Evolutionary conservation across 2,797 vertebrate genomes (phyloP).

Genomic region (Hyperoplus immaculatus): DNA sequence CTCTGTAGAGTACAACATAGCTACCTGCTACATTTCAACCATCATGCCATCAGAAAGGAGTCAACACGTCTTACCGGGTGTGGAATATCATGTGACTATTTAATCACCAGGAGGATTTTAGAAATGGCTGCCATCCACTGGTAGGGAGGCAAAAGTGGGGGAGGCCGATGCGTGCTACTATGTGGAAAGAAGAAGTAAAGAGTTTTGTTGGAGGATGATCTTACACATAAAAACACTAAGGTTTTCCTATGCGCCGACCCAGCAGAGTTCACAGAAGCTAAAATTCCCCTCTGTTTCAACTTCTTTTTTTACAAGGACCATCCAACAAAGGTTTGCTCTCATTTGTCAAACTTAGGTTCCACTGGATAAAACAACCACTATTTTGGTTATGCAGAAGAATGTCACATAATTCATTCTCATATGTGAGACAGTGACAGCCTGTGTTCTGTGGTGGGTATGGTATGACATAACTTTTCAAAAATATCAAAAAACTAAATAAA

Average conservation of each 20-base stretch:
- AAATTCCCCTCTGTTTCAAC: not conserved
- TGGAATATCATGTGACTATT: constrained; percentile 21
- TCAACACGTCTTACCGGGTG: constrained; percentile 21
- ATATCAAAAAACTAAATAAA: constrained; percentile 2
- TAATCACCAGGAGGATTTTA: constrained; percentile 4
- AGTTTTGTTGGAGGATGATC: constrained; percentile 9
- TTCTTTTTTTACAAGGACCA: constrained; percentile 11
- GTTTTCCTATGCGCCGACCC: constrained; percentile 5
- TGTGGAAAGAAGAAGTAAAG: constrained; percentile 19
- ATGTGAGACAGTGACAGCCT: constrained; percentile 10
- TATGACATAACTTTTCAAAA: constrained; percentile 9
- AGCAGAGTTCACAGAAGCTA: constrained; percentile 6
- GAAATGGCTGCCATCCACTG: constrained; percentile 33
- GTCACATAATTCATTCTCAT: constrained; percentile 8
- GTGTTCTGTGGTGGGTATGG: not conserved
- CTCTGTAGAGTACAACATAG: constrained; percentile 62
- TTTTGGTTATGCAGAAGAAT: constrained; percentile 19
- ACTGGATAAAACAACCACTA: constrained; percentile 29
- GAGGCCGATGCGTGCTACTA: constrained; percentile 8
- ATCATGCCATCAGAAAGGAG: constrained; percentile 30
- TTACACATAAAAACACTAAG: not conserved
- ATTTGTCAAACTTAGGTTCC: constrained; percentile 4
- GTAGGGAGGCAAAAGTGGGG: not conserved
- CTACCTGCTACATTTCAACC: constrained; percentile 65
- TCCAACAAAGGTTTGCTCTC: not conserved